Conservation (phyloP, 2,888 invertebrate species). For the Anthrax anthrax region DNA sequence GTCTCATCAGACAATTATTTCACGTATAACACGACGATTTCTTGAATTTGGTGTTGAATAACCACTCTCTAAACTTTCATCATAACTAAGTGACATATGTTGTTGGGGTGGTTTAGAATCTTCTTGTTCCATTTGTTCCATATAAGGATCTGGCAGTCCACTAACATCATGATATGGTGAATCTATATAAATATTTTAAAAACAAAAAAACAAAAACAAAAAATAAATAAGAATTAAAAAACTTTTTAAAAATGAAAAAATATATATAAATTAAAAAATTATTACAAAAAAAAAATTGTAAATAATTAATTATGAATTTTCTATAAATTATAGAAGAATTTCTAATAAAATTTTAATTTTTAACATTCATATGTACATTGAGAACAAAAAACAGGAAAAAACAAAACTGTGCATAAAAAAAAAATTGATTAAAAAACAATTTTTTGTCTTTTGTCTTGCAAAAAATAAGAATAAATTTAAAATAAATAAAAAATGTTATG, state of each 20-base stretch:
- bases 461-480: too few relatives aligned
- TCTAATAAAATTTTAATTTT: too few relatives aligned
- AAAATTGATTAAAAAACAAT: too few relatives aligned
- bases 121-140: conserved; percentile 70
- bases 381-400: too few relatives aligned
- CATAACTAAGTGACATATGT: conserved; percentile 79
- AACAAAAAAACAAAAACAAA: conserved; percentile 1
- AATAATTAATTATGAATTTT: too few relatives aligned
- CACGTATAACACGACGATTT: conserved; percentile 81
- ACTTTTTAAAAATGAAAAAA: background rate
- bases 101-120: conserved; percentile 48
- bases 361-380: too few relatives aligned
- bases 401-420: too few relatives aligned
- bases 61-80: conserved; percentile 85
- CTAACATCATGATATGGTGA: conserved; percentile 90
- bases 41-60: conserved; percentile 90
- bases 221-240: background rate
- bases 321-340: too few relatives aligned
- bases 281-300: too few relatives aligned
- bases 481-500: too few relatives aligned
- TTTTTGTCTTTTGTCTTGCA: too few relatives aligned
- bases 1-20: conserved; percentile 71
- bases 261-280: too few relatives aligned
- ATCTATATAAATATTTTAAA: conserved; percentile 38
- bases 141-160: conserved; percentile 77